Base-by-base conservation (phyloP, 1,140 invertebrate genomes). In the Brachionus manjavacas region DNA sequence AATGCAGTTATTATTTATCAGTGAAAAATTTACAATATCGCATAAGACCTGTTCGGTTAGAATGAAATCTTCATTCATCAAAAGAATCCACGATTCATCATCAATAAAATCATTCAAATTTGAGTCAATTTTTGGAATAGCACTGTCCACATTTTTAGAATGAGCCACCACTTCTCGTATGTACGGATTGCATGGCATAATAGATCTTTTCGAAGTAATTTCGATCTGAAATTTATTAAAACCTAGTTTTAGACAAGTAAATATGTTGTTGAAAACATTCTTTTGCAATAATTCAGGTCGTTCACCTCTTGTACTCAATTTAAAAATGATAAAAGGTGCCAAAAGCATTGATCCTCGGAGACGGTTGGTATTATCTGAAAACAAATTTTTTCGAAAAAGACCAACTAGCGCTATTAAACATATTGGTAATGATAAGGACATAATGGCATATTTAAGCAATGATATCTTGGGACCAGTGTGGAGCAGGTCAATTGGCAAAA, bases 151-250 rank as follows among this genome's bases (percentile, higher is more conserved):
- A 92, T 28, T 4, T 12, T 49, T n/a, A 2, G 4, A 87, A 35
- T 95, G 95, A 1, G 97, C 95, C 14, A 97, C 94, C 2, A 96
- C 91, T 90, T 97, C 94, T 80, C 94, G 90, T 12, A 92, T 68
- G 39, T 86, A 64, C 79, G 93, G 91, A 87, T 94, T 92, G 20
- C 92, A 90, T 2, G 93, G 90, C 23, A 76, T 20, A 85, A 93
- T 92, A 35, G 92, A 91, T 90, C 95, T 96, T 88, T 99, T 96
- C 8, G 95, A 96, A 0, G 98, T 96, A 25, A 99, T 95, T 92
- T 99, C 96, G 86, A 99, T 94, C 84, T 97, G 92, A 87, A 97
- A 99, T 88, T 98, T 97, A 89, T 98, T 95, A 55, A 99, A 89
- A 8, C 96, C 96, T 4, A 94, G 93, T 87, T 95, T 93, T 76